Evolutionary conservation across 35 echinoderm and acorn worm species (phyloP), one percentile per base, ranked within the genome.

Genomic region (Antedon bifida): DNA sequence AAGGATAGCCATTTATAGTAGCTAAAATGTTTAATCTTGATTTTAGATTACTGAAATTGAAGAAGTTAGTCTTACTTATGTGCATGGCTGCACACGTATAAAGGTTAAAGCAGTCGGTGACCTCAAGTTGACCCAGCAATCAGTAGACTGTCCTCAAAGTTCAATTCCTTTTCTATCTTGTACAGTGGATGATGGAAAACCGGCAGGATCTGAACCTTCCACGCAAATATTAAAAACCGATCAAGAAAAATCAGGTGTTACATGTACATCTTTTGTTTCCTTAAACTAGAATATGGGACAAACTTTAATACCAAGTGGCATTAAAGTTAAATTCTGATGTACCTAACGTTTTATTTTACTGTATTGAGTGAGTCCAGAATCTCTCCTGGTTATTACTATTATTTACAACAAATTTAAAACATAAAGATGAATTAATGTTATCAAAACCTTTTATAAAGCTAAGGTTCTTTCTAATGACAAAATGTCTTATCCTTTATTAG

Each of bases 101-200:
- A 96, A 96, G 81, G 93, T 96, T 31, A 96, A 91, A 84, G 93
- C 89, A 0, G 86, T 96, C 7, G 93, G 93, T 0, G 82, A 90
- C 77, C 82, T 84, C 9, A 64, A 21, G 33, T 46, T 31, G 74
- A 56, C 17, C 31, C 39, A 39, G 81, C 75, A 32, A 7, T 39
- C n/a, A 30, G 34, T 44, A 42, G 33, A 3, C 80, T 34, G 5
- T n/a, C 32, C 34, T 81, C 78, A 39, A 26, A 32, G 29, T 23
- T 29, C 33, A 10, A 33, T 21, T 32, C 31, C 23, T 51, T 32
- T 23, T 34, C 3, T 17, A 84, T 34, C 30, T 9, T 3, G 32
- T 31, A 32, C 34, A 31, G 46, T 35, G 0, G 33, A 8, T 31
- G 30, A 9, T 74, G 12, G 74, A 4, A 29, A 56, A 31, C 9